Base-by-base conservation (phyloP, 2,888 invertebrate species). In the Gastracanthus pulcherrimus region DNA sequence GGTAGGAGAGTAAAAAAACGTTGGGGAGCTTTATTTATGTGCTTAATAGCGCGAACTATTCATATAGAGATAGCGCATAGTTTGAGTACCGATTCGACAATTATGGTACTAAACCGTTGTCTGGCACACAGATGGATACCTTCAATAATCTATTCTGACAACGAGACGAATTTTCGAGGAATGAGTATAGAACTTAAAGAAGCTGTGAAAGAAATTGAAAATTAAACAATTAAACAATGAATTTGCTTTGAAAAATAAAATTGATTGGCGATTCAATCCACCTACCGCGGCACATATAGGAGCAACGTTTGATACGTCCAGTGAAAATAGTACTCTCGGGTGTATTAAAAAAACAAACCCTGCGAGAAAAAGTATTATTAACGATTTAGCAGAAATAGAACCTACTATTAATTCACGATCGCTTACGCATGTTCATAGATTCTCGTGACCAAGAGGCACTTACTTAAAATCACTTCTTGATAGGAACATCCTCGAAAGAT, bases 401-500 rank as follows among this genome's bases (percentile, higher is more conserved):
- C 76, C 51, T n/a, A 11, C 31, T 3, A 58, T 77, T 13, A 78
- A 60, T 26, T 70, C 48, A 9, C 70, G 70, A 5, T 71, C 78
- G 13, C 31, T 78, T 16, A 78, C 71, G 6, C 45, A 60, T 29
- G 70, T 70, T 62, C 0, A 3, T 34, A 11, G 69, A 70, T 13
- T 23, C 69, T 1, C n/a, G 34, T 6, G 70, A 70, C 36, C 7
- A n/a, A 1, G 76, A 76, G 29, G 58, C 67, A 19, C 31, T 78
- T n/a, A 78, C 70, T 2, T 62, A 60, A 13, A 78, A 78, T 60
- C 78, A 78, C 26, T 78, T 78, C 38, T 23, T 78, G 1, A n/a
- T 70, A n/a, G 70, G 78, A 3, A 36, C 78, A 2, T 78, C 78
- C 5, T 78, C 78, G 34, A 62, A 62, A n/a, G 1, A 34, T 29